Base-by-base conservation (phyloP, 2,888 invertebrate species). In the Apotomis turbidana region DNA sequence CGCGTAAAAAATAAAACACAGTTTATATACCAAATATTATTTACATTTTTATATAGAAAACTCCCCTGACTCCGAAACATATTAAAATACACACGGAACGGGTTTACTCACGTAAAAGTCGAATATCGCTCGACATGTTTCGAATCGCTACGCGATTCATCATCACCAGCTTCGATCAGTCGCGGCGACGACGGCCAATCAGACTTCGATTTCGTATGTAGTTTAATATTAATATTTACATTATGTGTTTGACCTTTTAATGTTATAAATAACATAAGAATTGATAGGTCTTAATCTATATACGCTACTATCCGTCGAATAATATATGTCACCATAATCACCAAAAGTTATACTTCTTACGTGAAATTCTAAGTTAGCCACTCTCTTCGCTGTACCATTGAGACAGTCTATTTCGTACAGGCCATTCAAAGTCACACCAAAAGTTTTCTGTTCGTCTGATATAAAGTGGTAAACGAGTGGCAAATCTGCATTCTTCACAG, bases 261-360 rank as follows among this genome's bases (percentile, higher is more conserved):
- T 77, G 76, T 87, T 88, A 76, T 90, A 91, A 64, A 91, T 78
- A 52, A 85, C 79, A 83, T 90, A 91, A 74, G 88, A 87, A 77
- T 76, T 85, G 1, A 93, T 81, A 0, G 93, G 92, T 74, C 77
- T 89, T 76, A 92, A 81, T 79, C 85, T 87, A 76, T 81, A 92
- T 61, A 93, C 88, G 68, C 76, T 80, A 76, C 88, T 81, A 41
- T 90, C 85, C 1, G 81, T 73, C 3, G 88, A 85, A 76, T 91
- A 93, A 76, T 84, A 91, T 75, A 92, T 86, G 70, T 92, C 92
- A 0, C 92, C 92, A 38, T 93, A 91, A 68, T 92, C 92, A 0
- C 93, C 93, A 62, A 88, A 88, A 4, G 87, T 84, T 27, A 93
- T 87, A 68, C 92, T 90, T 59, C 81, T 78, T 0, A 91, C 88